Evolutionary conservation across 2,888 invertebrate species (phyloP), one percentile per base, ranked within the genome.

Genomic region (Habroteleia sp.): DNA sequence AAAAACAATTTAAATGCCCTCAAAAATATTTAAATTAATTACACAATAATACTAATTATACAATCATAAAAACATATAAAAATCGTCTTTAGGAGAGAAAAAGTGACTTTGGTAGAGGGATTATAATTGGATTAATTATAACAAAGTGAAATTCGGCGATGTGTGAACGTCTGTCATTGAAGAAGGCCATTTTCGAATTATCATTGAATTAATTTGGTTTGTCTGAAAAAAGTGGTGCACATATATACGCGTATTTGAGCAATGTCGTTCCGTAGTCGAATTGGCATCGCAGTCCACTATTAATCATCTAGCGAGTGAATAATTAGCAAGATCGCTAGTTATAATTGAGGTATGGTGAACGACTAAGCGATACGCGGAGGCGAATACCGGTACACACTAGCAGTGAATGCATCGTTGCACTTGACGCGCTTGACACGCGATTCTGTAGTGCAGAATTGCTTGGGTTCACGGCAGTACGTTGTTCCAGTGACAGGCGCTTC

Each of bases 401-500:
- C 81, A 79, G 80, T 79, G 79, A 80, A 84, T 81, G 83, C 81
- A 83, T 83, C 82, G 84, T 81, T 85, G 84, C 85, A 84, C 84
- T 85, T 84, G 84, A 85, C 81, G 84, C 82, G 81, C 79, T 79
- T 80, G 79, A 81, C 82, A 83, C 81, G 81, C 83, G 82, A 82
- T 83, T 81, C 80, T 82, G 80, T 77, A 77, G 74, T 74, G 74
- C 52, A 72, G 79, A 81, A 83, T 81, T 69, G 78, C 56, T 56
- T 46, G 77, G 54, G 85, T 85, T 85, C 85, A 85, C 81, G 85
- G 85, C 80, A 80, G 84, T 81, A 83, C 84, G 81, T 84, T 84
- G 85, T 85, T 85, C 85, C 82, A 85, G 83, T 85, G 83, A 81
- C 80, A 81, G 80, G 69, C 56, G 68, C 75, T 52, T 75, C 69